These are phyloP conservation scores for Nemurella pictetii DNA, from an alignment of 2,888 invertebrate species.

Conservation along the genomic window DNA sequence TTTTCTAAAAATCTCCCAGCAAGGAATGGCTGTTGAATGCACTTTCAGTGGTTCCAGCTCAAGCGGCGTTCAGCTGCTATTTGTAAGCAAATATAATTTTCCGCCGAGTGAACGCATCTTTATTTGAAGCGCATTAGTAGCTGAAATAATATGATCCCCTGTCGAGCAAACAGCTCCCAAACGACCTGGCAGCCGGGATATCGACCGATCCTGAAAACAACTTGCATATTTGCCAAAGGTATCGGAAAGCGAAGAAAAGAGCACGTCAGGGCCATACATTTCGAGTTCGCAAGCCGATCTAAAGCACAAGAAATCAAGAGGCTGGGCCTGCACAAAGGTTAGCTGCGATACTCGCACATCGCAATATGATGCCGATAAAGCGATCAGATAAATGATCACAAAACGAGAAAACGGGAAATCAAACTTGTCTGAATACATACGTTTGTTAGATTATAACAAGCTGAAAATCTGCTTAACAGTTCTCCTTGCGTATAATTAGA, in stretches of 20 bases:
- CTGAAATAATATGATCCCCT: background rate
- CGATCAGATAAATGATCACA: background rate
- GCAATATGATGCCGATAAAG: background rate
- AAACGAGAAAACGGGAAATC: slow-evolving; percentile 7
- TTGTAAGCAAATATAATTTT: background rate
- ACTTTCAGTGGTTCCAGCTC: background rate
- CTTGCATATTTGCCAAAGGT: slow-evolving; percentile 12
- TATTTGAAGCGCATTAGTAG: background rate
- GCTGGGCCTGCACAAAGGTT: slow-evolving; percentile 1
- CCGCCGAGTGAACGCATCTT: background rate
- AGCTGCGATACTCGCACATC: background rate
- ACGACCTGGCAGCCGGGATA: background rate
- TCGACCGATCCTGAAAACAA: slow-evolving; percentile 18
- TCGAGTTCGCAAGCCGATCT: background rate
- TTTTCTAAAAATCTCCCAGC: background rate
- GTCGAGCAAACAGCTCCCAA: background rate
- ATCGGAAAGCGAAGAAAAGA: background rate
- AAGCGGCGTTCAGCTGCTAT: background rate
- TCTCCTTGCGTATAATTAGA: background rate
- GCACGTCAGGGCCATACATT: background rate
- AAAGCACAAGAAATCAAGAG: background rate
- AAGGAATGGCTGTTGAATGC: background rate
- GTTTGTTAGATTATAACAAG: background rate
- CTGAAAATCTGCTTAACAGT: background rate
- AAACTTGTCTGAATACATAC: background rate